Evolutionary conservation across 2,888 invertebrate species (phyloP).

Genomic region (Xestoiulus laeticollis): DNA sequence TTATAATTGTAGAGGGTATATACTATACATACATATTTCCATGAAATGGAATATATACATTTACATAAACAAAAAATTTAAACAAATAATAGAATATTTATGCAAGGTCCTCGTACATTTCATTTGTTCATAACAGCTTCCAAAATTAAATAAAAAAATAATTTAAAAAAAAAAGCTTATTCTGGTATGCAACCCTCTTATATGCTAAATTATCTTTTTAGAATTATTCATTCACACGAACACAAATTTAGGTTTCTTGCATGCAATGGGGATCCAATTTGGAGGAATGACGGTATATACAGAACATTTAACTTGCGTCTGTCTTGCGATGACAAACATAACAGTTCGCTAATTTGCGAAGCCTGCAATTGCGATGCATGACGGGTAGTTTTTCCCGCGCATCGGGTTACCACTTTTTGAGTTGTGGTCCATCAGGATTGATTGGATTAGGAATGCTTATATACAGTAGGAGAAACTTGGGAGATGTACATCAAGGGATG

Average conservation of each 20-base stretch:
- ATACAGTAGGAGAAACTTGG: slow-evolving; percentile 24
- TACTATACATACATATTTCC: too few relatives aligned
- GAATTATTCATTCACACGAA: neutral
- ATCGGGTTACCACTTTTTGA: slow-evolving; percentile 24
- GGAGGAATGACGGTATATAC: neutral
- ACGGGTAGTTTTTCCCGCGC: neutral
- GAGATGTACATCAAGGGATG: neutral
- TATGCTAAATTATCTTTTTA: too few relatives aligned
- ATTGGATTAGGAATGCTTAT: slow-evolving; percentile 13
- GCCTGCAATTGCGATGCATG: neutral
- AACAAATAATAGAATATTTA: too few relatives aligned
- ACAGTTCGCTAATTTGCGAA: neutral
- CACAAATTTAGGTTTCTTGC: neutral
- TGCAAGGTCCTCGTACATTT: too few relatives aligned
- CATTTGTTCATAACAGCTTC: too few relatives aligned
- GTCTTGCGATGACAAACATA: neutral
- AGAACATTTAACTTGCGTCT: neutral
- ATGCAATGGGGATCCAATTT: neutral
- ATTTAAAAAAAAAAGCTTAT: too few relatives aligned
- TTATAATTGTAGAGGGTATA: too few relatives aligned
- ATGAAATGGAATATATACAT: too few relatives aligned
- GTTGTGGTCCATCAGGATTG: slow-evolving; percentile 40
- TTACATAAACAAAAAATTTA: too few relatives aligned
- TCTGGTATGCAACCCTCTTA: too few relatives aligned
- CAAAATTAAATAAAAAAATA: too few relatives aligned